Evolutionary conservation across 2,888 invertebrate species (phyloP).

Genomic region (Synergus japonicus): DNA sequence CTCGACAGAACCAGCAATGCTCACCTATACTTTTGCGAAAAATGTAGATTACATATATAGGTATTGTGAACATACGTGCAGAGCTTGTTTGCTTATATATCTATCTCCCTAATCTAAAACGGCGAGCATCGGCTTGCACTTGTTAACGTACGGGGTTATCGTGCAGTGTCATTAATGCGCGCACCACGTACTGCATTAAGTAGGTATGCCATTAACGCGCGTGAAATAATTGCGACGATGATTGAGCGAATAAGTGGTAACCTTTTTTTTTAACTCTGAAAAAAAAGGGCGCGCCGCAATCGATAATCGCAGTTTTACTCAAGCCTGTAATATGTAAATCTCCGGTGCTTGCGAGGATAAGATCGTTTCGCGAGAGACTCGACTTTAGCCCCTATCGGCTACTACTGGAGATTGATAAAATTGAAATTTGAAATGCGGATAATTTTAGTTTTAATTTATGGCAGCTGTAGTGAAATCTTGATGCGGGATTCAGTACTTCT

Average conservation of each 20-base stretch:
- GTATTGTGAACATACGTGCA: background rate
- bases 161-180: slow-evolving; percentile 59
- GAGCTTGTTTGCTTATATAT: slow-evolving; percentile 41
- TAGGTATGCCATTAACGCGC: slow-evolving; percentile 50
- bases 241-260: slow-evolving; percentile 48
- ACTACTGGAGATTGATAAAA: slow-evolving; percentile 22
- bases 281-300: slow-evolving; percentile 45
- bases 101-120: slow-evolving; percentile 71
- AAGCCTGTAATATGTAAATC: slow-evolving; percentile 53
- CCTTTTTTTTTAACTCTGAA: slow-evolving; percentile 37
- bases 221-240: slow-evolving; percentile 56
- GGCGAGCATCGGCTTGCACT: slow-evolving; percentile 67
- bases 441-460: slow-evolving; percentile 12
- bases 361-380: slow-evolving; percentile 16
- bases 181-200: slow-evolving; percentile 53
- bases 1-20: background rate
- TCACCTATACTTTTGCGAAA: background rate
- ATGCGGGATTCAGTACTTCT: background rate
- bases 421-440: slow-evolving; percentile 10
- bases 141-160: slow-evolving; percentile 68
- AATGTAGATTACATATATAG: background rate
- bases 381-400: background rate
- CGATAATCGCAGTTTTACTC: slow-evolving; percentile 52
- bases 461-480: background rate
- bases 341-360: slow-evolving; percentile 48